Percentiles rank a stretch among this genome's conserved stretches.
These are phyloP conservation scores for Hexactinellida sp. DNA, from an alignment of 37 sponge, comb jelly and placozoan species.

Conservation along the genomic window DNA sequence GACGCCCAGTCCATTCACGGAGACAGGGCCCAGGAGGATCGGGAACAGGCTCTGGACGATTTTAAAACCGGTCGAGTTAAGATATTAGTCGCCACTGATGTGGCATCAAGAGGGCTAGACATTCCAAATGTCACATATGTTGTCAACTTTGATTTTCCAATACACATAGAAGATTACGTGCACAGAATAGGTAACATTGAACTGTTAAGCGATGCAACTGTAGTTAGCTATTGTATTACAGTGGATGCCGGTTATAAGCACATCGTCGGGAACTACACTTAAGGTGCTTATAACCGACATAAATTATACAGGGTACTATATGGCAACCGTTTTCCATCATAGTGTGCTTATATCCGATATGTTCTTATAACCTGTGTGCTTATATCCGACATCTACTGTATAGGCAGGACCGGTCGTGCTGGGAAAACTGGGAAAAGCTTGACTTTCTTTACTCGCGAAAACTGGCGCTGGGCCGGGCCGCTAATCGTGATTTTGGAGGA, in stretches of 20 bases:
- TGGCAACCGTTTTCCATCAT: too few species aligned
- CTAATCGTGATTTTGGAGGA: constrained; percentile 62
- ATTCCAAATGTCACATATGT: constrained; percentile 87
- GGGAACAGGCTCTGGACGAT: constrained; percentile 89
- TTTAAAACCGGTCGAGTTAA: constrained; percentile 77
- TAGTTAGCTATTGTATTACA: not conserved
- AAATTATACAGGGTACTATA: too few species aligned
- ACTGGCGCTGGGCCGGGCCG: constrained; percentile 73
- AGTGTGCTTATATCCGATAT: too few species aligned
- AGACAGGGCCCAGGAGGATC: constrained; percentile 80
- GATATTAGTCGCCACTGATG: constrained; percentile 89
- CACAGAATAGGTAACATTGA: constrained; percentile 48
- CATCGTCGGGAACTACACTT: too few species aligned
- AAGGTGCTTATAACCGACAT: too few species aligned
- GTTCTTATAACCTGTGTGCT: too few species aligned
- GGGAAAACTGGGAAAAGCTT: constrained; percentile 75
- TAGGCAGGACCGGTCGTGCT: constrained; percentile 88
- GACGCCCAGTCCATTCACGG: constrained; percentile 73
- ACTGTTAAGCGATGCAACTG: not conserved
- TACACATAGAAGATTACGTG: constrained; percentile 92
- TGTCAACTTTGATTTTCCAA: constrained; percentile 86
- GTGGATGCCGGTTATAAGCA: too few species aligned
- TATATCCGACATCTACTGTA: not conserved
- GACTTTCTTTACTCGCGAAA: constrained; percentile 72
- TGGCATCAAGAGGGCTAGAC: constrained; percentile 93